These are phyloP conservation scores for Drosophila niveifrons DNA, from an alignment of 2,888 invertebrate species.

Conservation along the genomic window DNA sequence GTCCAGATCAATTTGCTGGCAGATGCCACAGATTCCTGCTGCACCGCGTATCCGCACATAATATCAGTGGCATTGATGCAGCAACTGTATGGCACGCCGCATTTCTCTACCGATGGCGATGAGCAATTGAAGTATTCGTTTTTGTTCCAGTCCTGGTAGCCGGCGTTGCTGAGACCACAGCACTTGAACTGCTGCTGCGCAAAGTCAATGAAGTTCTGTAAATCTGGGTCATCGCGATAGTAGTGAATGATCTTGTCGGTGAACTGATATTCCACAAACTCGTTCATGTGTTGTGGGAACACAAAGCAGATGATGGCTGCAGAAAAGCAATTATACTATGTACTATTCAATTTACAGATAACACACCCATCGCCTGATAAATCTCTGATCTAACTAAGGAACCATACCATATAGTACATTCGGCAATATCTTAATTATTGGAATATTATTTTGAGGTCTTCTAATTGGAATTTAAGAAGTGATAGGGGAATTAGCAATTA, in stretches of 20 bases:
- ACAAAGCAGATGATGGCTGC: conserved; percentile 95
- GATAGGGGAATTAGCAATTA: too few relatives aligned
- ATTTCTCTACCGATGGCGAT: conserved; percentile 95
- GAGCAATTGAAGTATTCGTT: conserved; percentile 98
- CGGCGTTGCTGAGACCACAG: conserved; percentile 95
- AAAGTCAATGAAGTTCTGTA: conserved; percentile 97
- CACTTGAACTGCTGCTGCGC: conserved; percentile 94
- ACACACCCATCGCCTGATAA: too few relatives aligned
- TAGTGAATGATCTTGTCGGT: conserved; percentile 96
- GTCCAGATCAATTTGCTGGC: conserved; percentile 96
- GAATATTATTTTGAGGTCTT: too few relatives aligned
- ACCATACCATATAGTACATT: too few relatives aligned
- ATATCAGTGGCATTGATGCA: conserved; percentile 96
- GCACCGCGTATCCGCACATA: conserved; percentile 96
- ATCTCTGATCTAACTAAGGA: too few relatives aligned
- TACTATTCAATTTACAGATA: too few relatives aligned
- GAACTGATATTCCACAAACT: conserved; percentile 93
- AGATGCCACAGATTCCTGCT: conserved; percentile 93
- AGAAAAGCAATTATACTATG: not conserved
- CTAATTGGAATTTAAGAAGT: too few relatives aligned
- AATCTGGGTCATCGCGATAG: conserved; percentile 96
- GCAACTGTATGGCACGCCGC: conserved; percentile 97
- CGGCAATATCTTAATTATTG: too few relatives aligned
- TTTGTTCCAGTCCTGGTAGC: conserved; percentile 97
- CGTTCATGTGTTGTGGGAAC: conserved; percentile 95